Percentiles rank a stretch among this genome's conserved stretches.
phyloP scores from a whole-genome alignment of 1,140 invertebrate genomes.

The Halyomorpha halys region DNA sequence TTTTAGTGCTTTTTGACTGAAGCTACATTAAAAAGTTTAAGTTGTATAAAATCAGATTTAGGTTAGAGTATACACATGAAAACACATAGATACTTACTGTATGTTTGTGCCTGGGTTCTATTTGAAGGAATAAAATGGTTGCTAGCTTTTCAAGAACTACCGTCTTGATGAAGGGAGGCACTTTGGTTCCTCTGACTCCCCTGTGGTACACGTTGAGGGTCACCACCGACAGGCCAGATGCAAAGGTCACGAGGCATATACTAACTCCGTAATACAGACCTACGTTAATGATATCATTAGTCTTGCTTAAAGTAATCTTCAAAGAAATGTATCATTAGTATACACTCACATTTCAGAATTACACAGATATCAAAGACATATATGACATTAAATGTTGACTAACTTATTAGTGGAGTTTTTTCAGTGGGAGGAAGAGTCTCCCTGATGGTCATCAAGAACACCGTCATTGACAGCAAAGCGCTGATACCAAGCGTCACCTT shows the following conservation, averaged over 20 bases:
- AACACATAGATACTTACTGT: constrained; percentile 18
- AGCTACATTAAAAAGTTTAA: too few relatives aligned
- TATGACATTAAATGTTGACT: constrained; percentile 37
- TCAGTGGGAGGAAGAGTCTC: constrained; percentile 86
- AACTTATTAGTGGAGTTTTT: constrained; percentile 84
- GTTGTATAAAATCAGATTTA: too few relatives aligned
- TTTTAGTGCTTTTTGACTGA: too few relatives aligned
- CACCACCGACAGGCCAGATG: constrained; percentile 73
- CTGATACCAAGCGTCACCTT: constrained; percentile 81
- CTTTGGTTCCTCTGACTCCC: constrained; percentile 63
- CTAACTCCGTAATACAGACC: constrained; percentile 86
- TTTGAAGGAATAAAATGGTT: constrained; percentile 50
- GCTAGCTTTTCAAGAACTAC: constrained; percentile 56
- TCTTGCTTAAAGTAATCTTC: too few relatives aligned
- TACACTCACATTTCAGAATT: too few relatives aligned
- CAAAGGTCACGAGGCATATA: constrained; percentile 81
- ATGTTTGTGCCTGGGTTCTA: constrained; percentile 41
- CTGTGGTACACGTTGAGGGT: constrained; percentile 80
- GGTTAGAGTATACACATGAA: too few relatives aligned
- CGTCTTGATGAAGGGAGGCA: constrained; percentile 55
- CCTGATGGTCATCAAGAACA: constrained; percentile 85
- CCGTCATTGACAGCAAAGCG: constrained; percentile 82
- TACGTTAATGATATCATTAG: constrained; percentile 36
- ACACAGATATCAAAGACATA: too few relatives aligned
- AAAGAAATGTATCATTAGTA: background rate